Evolutionary conservation across 35 echinoderm and acorn worm genomes (phyloP).

Genomic region (Apostichopus californicus): DNA sequence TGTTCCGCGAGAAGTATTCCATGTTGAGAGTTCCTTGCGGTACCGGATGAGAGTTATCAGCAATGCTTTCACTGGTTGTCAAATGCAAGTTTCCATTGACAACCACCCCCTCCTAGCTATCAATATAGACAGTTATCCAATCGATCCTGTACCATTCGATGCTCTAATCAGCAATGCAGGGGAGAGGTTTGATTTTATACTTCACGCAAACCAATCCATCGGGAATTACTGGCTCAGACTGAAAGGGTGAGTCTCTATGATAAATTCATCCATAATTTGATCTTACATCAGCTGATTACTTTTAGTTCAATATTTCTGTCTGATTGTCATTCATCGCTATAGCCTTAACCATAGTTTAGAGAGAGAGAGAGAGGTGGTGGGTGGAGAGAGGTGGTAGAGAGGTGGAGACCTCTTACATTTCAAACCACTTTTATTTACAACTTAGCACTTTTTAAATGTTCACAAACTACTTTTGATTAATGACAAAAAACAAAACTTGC

Average conservation of each 20-base stretch:
- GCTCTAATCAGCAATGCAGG: conserved; percentile 16
- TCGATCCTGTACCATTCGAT: conserved; percentile 33
- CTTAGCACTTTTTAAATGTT: no score
- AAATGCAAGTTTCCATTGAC: conserved; percentile 58
- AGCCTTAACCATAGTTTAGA: no score
- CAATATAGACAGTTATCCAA: conserved; percentile 42
- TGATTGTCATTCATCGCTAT: no score
- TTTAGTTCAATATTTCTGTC: no score
- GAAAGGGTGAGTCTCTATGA: conserved; percentile 6
- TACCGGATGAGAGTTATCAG: conserved; percentile 62
- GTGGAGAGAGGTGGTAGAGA: no score
- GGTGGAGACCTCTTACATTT: no score
- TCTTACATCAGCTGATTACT: no score
- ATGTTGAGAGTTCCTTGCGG: conserved; percentile 2
- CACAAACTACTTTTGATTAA: no score
- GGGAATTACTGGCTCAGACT: conserved; percentile 77
- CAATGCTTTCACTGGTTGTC: conserved; percentile 42
- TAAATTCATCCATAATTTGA: no score
- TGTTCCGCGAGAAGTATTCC: conserved; percentile 28
- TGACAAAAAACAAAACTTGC: no score
- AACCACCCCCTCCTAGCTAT: conserved; percentile 58
- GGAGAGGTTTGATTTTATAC: conserved; percentile 66
- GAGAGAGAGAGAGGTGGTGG: no score
- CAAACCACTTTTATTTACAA: no score
- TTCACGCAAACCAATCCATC: conserved; percentile 47